These are phyloP conservation scores for Glaucopsyche alexis DNA, from an alignment of 2,888 invertebrate genomes.

Conservation along the genomic window DNA sequence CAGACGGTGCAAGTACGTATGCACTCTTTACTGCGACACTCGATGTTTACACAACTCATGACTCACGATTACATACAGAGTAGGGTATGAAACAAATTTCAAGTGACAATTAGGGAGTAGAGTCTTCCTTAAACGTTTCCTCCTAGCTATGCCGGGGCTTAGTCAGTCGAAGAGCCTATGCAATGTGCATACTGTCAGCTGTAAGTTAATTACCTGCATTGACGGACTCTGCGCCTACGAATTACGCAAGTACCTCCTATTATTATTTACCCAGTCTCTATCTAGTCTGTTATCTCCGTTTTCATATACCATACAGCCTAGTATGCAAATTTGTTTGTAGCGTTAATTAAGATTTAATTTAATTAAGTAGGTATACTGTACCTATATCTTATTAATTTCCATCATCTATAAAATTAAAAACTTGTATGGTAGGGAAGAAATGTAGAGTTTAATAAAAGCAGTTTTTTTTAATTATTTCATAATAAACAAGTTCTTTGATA, in stretches of 20 bases:
- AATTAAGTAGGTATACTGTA: neutral
- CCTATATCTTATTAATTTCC: neutral
- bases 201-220: constrained; percentile 37
- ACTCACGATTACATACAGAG: neutral
- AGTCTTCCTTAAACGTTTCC: neutral
- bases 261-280: constrained; percentile 40
- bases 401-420: neutral
- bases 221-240: constrained; percentile 38
- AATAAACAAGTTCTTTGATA: neutral
- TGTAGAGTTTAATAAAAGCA: neutral
- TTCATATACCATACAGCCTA: neutral
- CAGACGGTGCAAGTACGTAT: constrained; percentile 63
- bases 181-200: constrained; percentile 37
- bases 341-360: neutral
- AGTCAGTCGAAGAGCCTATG: constrained; percentile 13
- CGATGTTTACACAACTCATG: constrained; percentile 27
- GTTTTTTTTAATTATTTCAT: neutral
- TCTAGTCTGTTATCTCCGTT: constrained; percentile 28
- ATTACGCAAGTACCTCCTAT: constrained; percentile 45
- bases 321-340: neutral
- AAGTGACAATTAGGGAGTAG: neutral
- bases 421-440: neutral
- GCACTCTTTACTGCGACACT: constrained; percentile 52
- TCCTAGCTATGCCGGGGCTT: no score
- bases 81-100: constrained; percentile 5